Percentiles rank a stretch among this genome's conserved stretches.
Evolutionary conservation across 1,140 invertebrate genomes (phyloP).

Genomic region (Drusus annulatus): DNA sequence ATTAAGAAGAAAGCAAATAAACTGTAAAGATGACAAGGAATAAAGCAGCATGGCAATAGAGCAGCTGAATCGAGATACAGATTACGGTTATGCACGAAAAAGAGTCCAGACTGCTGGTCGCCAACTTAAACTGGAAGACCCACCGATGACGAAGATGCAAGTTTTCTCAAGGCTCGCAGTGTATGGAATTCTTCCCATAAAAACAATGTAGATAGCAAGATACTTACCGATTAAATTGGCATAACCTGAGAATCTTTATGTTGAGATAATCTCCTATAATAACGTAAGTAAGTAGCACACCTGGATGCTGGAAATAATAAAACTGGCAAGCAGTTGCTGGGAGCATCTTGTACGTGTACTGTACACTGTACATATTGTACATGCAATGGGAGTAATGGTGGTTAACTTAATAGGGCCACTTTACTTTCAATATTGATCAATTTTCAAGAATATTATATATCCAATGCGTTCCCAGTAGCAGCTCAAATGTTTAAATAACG

Average conservation of each 20-base stretch:
- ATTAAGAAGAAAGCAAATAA: too few species aligned
- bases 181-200: too few species aligned
- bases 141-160: too few species aligned
- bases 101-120: too few species aligned
- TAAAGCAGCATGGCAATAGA: too few species aligned
- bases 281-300: constrained; percentile 1
- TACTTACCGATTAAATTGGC: background rate
- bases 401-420: constrained; percentile 21
- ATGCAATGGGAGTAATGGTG: constrained; percentile 17
- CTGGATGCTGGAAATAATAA: background rate
- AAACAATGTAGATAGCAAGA: too few species aligned
- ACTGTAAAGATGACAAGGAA: too few species aligned
- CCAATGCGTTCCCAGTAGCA: background rate
- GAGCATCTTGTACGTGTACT: constrained; percentile 6
- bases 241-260: constrained; percentile 9
- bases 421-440: constrained; percentile 2
- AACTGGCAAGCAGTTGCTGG: background rate
- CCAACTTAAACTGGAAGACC: too few species aligned
- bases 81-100: too few species aligned
- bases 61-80: too few species aligned
- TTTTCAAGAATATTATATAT: background rate
- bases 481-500: too few species aligned
- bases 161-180: too few species aligned
- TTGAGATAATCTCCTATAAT: constrained; percentile 7
- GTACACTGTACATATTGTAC: background rate